A percentile compares a stretch with the other conserved stretches of the same genome.
Conservation (phyloP, 2,113 vertebrate genomes). For the Verasper variegatus region DNA sequence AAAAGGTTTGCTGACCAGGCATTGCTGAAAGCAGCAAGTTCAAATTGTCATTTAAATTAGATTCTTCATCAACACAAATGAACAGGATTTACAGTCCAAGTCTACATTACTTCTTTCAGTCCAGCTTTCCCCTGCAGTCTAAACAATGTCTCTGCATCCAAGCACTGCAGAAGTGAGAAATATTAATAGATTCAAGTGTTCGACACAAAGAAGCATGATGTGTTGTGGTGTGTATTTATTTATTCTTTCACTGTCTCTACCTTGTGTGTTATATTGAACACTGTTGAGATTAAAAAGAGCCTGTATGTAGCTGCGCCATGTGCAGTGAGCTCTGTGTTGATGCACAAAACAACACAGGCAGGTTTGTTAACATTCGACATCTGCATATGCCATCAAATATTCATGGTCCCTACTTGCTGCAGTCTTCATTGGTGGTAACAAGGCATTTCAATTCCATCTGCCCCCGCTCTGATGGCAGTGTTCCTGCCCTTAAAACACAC, state of each 20-base stretch:
- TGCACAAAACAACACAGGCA: not conserved
- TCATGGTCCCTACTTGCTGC: constrained; percentile 44
- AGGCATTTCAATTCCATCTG: constrained; percentile 45
- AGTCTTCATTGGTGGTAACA: constrained; percentile 57
- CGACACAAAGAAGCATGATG: not conserved
- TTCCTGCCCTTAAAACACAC: not conserved
- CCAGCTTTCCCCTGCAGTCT: not conserved
- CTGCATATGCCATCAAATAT: constrained; percentile 61
- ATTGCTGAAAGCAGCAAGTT: not conserved
- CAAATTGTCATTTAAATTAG: not conserved
- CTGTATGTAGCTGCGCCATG: not conserved
- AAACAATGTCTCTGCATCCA: not conserved
- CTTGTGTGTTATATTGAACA: constrained; percentile 13
- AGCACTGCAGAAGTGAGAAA: not conserved
- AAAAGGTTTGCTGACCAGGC: not conserved
- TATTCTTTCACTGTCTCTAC: not conserved
- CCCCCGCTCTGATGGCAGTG: not conserved
- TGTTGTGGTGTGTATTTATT: constrained; percentile 5
- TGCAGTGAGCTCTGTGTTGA: constrained; percentile 2
- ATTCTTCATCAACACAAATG: not conserved
- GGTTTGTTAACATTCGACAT: constrained; percentile 15
- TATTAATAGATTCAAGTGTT: not conserved
- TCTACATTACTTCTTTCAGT: not conserved
- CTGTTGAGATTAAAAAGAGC: constrained; percentile 25
- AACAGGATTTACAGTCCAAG: not conserved